Base-by-base conservation (phyloP, 2,797 vertebrate genomes). In the Tolypeutes matacus region DNA sequence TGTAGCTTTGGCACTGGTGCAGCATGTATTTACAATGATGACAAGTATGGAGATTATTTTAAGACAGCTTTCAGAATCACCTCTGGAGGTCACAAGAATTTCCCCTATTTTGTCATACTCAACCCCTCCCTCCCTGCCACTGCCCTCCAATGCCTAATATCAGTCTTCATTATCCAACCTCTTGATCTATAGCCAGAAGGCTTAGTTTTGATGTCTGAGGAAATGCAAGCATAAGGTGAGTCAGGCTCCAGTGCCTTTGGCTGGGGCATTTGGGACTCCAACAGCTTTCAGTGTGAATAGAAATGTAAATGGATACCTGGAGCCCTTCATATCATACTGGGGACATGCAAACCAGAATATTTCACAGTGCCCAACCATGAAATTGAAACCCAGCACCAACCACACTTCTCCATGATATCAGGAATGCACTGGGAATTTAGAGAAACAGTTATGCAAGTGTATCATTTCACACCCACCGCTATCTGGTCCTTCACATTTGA, bases 221-320 rank as follows among this genome's bases (percentile, higher is more conserved):
- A 97, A 93, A 97, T 95, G 84, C 75, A 86, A 93, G 81, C 89
- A 88, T 72, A 88, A 95, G 89, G 95, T 77, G 34, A 91, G 89
- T 83, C 93, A 96, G 89, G 95, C 95, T 91, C 90, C 15, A 0
- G 72, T 95, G 77, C 94, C 42, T 96, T 27, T 76, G 69, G 67
- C 86, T 78, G 36, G 49, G 69, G 75, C 92, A 86, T 91, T 46
- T 56, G 87, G 91, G 94, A 95, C 67, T 86, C 51, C 88, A 77
- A 86, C 17, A 89, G 88, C 49, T 89, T 91, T 81, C 51, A 6
- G 69, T 65, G 46, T 29, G 36, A 62, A 72, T 69, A 53, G 58
- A 89, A 93, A 95, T 67, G 75, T 86, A 94, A 96, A 94, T 72
- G 77, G 75, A 96, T 75, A 89, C 92, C 93, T 73, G 84, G 89